Conservation (phyloP, 2,113 vertebrate genomes). For the Xyliphius kryptos region DNA sequence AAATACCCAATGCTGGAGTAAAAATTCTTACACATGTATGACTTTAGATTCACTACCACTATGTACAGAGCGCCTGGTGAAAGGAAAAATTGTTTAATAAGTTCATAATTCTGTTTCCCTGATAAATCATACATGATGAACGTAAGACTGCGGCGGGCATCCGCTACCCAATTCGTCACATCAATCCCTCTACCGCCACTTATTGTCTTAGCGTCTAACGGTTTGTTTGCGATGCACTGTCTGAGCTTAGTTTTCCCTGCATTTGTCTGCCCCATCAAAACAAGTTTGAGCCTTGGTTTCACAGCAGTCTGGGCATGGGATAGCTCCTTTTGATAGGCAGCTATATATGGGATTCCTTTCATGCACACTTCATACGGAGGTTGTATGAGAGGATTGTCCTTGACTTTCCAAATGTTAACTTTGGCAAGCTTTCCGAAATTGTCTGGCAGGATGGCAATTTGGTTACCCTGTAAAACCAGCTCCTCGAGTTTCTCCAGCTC, state of each 20-base stretch:
- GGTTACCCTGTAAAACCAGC: constrained; percentile 93
- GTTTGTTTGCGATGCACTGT: constrained; percentile 64
- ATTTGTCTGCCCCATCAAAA: constrained; percentile 79
- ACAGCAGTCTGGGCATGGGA: constrained; percentile 81
- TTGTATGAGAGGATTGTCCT: constrained; percentile 95
- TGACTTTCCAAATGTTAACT: constrained; percentile 94
- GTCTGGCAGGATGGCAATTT: constrained; percentile 94
- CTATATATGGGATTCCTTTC: constrained; percentile 96
- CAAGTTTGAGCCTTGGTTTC: constrained; percentile 86
- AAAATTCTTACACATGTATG: constrained; percentile 74
- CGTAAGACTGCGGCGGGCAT: constrained; percentile 71
- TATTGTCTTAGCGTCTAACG: constrained; percentile 19
- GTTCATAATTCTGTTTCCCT: constrained; percentile 81
- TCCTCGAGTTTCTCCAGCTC: constrained; percentile 84
- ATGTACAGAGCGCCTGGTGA: constrained; percentile 88
- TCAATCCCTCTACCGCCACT: constrained; percentile 76
- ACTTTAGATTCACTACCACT: constrained; percentile 81
- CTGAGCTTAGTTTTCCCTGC: constrained; percentile 82
- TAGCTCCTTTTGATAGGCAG: constrained; percentile 92
- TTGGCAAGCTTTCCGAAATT: constrained; percentile 86
- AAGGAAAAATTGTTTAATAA: constrained; percentile 91
- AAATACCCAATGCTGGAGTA: constrained; percentile 82
- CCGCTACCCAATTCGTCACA: constrained; percentile 87
- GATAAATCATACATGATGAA: constrained; percentile 92
- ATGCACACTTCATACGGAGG: constrained; percentile 97